Evolutionary conservation across 2,797 vertebrate genomes (phyloP).

Genomic region (Paguma larvata): DNA sequence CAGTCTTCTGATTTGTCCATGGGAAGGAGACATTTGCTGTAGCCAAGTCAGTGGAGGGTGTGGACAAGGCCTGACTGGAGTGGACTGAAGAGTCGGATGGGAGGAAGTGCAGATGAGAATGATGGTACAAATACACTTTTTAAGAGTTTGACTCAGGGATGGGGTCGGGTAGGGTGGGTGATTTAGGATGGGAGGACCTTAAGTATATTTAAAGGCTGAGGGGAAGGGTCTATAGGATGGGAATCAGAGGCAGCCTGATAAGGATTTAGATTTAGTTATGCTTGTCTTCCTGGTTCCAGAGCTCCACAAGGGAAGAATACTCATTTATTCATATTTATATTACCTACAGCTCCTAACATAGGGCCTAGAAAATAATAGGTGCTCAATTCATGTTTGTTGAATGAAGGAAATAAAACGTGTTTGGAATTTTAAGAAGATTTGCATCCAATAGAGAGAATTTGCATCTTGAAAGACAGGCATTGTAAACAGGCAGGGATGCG

Average conservation of each 20-base stretch:
- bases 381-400: slow-evolving; percentile 47
- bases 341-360: neutral
- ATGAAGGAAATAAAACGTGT: slow-evolving; percentile 53
- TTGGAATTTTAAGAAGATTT: slow-evolving; percentile 40
- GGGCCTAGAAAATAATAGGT: slow-evolving; percentile 43
- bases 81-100: neutral
- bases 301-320: neutral
- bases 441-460: neutral
- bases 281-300: slow-evolving; percentile 10
- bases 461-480: slow-evolving; percentile 14
- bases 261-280: slow-evolving; percentile 33
- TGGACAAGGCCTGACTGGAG: neutral
- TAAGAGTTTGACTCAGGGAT: neutral
- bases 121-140: neutral
- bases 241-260: neutral
- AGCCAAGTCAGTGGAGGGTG: neutral
- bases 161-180: neutral
- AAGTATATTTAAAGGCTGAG: slow-evolving; percentile 20
- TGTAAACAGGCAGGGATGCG: neutral
- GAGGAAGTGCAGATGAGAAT: slow-evolving; percentile 17
- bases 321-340: slow-evolving; percentile 40
- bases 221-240: neutral
- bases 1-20: neutral
- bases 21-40: slow-evolving; percentile 9
- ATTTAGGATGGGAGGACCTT: slow-evolving; percentile 23